These are phyloP conservation scores for Prenolepis imparis DNA, from an alignment of 2,888 invertebrate species.

Conservation along the genomic window DNA sequence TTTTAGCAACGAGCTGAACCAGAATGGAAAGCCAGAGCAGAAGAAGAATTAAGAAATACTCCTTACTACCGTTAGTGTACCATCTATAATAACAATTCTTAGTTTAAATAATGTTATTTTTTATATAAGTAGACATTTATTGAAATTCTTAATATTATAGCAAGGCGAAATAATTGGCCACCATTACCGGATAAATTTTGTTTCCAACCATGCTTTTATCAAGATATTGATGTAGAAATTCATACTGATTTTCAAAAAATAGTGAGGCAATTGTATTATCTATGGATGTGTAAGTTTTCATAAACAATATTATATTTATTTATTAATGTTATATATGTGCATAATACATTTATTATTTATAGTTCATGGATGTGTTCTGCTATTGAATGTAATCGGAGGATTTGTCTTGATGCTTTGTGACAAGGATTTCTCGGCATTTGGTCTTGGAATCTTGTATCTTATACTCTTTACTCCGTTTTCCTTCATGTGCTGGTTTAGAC, in stretches of 20 bases:
- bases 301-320: neutral
- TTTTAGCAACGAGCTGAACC: slow-evolving; percentile 94
- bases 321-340: slow-evolving; percentile 19
- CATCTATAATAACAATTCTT: neutral
- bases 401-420: slow-evolving; percentile 91
- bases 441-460: slow-evolving; percentile 95
- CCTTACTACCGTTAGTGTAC: slow-evolving; percentile 86
- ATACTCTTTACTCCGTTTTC: slow-evolving; percentile 98
- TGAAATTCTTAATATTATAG: slow-evolving; percentile 82
- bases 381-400: slow-evolving; percentile 95
- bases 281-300: slow-evolving; percentile 97
- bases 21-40: slow-evolving; percentile 92
- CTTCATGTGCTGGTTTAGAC: slow-evolving; percentile 99
- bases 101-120: neutral
- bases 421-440: slow-evolving; percentile 91
- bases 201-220: slow-evolving; percentile 99
- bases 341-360: slow-evolving; percentile 73
- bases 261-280: slow-evolving; percentile 97
- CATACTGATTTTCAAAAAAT: slow-evolving; percentile 98
- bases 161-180: slow-evolving; percentile 98
- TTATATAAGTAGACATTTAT: slow-evolving; percentile 4
- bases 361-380: slow-evolving; percentile 96
- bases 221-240: slow-evolving; percentile 99
- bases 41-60: slow-evolving; percentile 86
- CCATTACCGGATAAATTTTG: slow-evolving; percentile 97